Evolutionary conservation across 2,797 vertebrate species (phyloP).

Genomic region (Anas bahamensis): DNA sequence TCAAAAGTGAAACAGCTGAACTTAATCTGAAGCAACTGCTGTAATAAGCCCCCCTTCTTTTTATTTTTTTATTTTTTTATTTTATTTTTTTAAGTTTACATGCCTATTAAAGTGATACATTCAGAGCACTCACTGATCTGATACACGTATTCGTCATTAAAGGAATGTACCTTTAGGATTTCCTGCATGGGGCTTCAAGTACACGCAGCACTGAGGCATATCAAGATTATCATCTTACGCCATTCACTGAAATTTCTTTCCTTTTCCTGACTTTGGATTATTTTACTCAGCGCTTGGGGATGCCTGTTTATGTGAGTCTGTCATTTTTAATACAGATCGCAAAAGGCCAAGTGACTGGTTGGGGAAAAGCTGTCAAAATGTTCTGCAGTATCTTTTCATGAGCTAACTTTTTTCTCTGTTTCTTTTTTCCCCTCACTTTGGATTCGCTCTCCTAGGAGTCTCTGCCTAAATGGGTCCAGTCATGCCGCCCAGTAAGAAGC

Average conservation of each 20-base stretch:
- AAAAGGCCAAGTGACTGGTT: not conserved
- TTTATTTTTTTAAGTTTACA: not conserved
- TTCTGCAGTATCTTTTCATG: conserved; percentile 21
- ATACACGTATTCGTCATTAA: not conserved
- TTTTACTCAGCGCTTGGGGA: not conserved
- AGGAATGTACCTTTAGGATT: not conserved
- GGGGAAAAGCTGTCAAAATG: not conserved
- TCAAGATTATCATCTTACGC: not conserved
- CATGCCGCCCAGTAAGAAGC: conserved; percentile 99
- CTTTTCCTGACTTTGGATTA: not conserved
- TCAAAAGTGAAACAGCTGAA: conserved; percentile 55
- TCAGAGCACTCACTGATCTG: not conserved
- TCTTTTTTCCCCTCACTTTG: conserved; percentile 15
- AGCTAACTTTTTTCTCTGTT: conserved; percentile 39
- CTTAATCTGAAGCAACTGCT: conserved; percentile 58
- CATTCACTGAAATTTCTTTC: not conserved
- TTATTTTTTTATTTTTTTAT: not conserved
- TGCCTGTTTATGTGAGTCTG: not conserved
- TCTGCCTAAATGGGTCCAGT: conserved; percentile 97
- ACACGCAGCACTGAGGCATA: not conserved
- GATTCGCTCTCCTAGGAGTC: conserved; percentile 79
- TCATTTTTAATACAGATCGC: not conserved
- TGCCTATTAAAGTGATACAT: conserved; percentile 1
- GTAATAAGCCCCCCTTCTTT: not conserved
- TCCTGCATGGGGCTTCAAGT: not conserved